Base-by-base conservation (phyloP, 2,888 invertebrate genomes). In the Vandiemenella viatica region DNA sequence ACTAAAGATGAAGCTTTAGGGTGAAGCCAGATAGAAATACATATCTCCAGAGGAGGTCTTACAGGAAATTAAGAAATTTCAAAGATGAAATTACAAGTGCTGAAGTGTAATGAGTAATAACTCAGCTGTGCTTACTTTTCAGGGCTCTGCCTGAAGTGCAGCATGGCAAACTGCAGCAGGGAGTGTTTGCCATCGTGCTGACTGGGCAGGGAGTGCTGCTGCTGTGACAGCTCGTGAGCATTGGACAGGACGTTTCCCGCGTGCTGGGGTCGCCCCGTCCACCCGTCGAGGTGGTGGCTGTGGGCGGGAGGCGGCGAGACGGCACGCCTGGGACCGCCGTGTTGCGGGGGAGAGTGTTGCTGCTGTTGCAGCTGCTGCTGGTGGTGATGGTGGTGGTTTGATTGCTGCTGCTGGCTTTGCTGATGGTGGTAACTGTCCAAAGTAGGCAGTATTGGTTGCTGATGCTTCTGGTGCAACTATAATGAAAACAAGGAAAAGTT, bases 141-240 rank as follows among this genome's bases (percentile, higher is more conserved):
- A 51, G 84, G 76, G 57, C 83, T 81, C 62, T 93, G 90, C 60
- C 93, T 76, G 75, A 96, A 98, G 68, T 96, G 86, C 60, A 91
- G 83, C 71, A 96, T 85, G 49, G 97, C 97, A 67, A 92, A 98
- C 69, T 97, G 96, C 60, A 97, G 75, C 62, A 97, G 73, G 13
- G 96, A 93, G 68, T 90, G 91, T 67, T 92, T 89, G 51, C 89
- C 90, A 58, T 76, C 75, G 57, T 74, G 59, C 17, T 48, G 49
- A 3, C 53, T 49, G n/a, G n/a, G n/a, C n/a, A n/a, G n/a, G n/a
- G n/a, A n/a, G n/a, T n/a, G n/a, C 4, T 49, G 45, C 2, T 49
- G 38, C 20, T 48, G 51, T 8, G 47, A 20, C 1, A 48, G 40
- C 26, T 52, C 50, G 6, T 43, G 44, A 3, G 43, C 38, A 5